These are phyloP conservation scores for Sebastes diploproa DNA, from an alignment of 2,797 vertebrate species.

Conservation along the genomic window DNA sequence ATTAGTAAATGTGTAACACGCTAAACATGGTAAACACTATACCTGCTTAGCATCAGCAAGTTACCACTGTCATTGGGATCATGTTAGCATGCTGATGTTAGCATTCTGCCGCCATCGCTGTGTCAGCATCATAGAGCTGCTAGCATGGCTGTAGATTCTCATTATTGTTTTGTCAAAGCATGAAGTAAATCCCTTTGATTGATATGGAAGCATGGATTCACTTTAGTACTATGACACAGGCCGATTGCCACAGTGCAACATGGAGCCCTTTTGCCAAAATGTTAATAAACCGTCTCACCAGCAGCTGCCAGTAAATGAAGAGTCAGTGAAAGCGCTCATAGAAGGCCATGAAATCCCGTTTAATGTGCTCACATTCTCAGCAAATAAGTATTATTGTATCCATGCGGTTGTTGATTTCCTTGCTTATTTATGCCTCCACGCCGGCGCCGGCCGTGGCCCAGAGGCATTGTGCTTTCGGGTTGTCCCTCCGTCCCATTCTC, in stretches of 20 bases:
- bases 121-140: not conserved
- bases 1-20: too few species aligned
- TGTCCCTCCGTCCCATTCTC: not conserved
- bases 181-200: conserved; percentile 50
- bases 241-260: conserved; percentile 41
- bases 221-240: conserved; percentile 32
- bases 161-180: not conserved
- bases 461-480: not conserved
- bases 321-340: conserved; percentile 40
- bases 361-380: conserved; percentile 23
- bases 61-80: not conserved
- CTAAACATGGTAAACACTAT: not conserved
- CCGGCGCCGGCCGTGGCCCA: not conserved
- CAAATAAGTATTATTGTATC: conserved; percentile 28
- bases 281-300: conserved; percentile 41
- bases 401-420: conserved; percentile 9
- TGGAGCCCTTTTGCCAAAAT: conserved; percentile 36
- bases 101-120: not conserved
- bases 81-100: not conserved
- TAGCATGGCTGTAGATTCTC: not conserved
- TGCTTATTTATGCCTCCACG: conserved; percentile 8
- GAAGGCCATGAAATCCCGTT: conserved; percentile 58
- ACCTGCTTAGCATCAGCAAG: not conserved
- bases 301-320: conserved; percentile 50
- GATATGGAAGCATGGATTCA: conserved; percentile 43